phyloP scores from a whole-genome alignment of 2,797 vertebrate genomes.

The Scleropages formosus region DNA sequence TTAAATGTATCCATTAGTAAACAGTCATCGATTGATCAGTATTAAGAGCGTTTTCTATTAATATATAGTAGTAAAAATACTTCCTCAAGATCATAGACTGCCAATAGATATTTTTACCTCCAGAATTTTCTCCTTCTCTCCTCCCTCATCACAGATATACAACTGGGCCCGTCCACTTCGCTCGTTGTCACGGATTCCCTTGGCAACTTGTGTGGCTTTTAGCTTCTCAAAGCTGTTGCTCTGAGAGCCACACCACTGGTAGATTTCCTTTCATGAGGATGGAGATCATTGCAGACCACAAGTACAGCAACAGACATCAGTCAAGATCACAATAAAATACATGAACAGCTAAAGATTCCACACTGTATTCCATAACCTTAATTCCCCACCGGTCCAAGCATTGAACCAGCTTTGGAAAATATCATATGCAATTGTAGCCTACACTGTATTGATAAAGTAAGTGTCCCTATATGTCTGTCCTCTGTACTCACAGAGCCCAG shows the following conservation, averaged over 20 bases:
- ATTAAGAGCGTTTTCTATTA: too few species aligned
- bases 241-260: slow-evolving; percentile 81
- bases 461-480: not conserved
- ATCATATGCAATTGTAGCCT: too few species aligned
- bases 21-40: too few species aligned
- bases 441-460: not conserved
- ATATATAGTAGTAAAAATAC: too few species aligned
- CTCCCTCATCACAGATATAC: slow-evolving; percentile 53
- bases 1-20: too few species aligned
- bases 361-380: too few species aligned
- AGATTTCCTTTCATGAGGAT: slow-evolving; percentile 69
- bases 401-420: too few species aligned
- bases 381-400: too few species aligned
- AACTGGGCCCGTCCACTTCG: slow-evolving; percentile 73
- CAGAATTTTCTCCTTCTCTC: slow-evolving; percentile 53
- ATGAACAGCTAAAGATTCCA: too few species aligned
- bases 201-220: slow-evolving; percentile 80
- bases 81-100: too few species aligned
- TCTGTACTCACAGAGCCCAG: slow-evolving; percentile 52
- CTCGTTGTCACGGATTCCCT: slow-evolving; percentile 82
- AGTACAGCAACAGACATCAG: not conserved
- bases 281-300: not conserved
- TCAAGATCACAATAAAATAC: too few species aligned
- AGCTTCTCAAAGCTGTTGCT: slow-evolving; percentile 79
- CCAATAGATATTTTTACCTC: slow-evolving; percentile 43